Evolutionary conservation across 2,888 invertebrate species (phyloP), one percentile per base, ranked within the genome.

Genomic region (Operophtera brumata): DNA sequence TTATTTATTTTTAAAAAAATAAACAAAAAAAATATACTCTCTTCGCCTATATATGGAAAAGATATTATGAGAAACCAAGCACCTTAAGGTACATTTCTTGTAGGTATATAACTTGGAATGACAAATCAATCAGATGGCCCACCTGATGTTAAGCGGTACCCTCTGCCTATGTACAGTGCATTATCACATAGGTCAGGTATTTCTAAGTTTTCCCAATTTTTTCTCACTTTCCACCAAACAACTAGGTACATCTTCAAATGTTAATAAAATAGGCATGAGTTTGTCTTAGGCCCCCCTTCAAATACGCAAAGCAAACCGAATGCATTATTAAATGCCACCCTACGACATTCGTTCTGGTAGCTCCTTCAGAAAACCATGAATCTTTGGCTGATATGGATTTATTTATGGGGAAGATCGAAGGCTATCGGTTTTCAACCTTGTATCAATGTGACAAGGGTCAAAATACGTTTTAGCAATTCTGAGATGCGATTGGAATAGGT

Each of bases 281-380:
- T 70, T 67, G 69, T 69, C 58, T 62, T 20, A 66, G 62, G 61
- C 59, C 65, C 64, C 58, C 67, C 69, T 73, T 61, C 78, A 75
- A 79, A 81, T 80, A 83, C 81, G 78, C 75, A 79, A 80, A 81
- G 78, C 71, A 80, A 78, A 78, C 78, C 62, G 69, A 70, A 73
- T 85, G 77, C 80, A 85, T 85, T 85, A 86, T 86, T 86, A 80
- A 86, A 73, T 70, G 66, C 70, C 75, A 64, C 72, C 80, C 81
- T 68, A 72, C 70, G 71, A 60, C 61, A 62, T 62, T 62, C 66
- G 66, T 69, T 59, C 57, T 54, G 50, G 47, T 39, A 41, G 34
- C 47, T 54, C 41, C 52, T 59, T 58, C 52, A 57, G 56, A 59
- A 43, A 52, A 57, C 48, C 62, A 58, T 57, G 62, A 48, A 58